These are phyloP conservation scores for Perizoma affinitatum DNA, from an alignment of 2,888 invertebrate genomes.

Conservation along the genomic window DNA sequence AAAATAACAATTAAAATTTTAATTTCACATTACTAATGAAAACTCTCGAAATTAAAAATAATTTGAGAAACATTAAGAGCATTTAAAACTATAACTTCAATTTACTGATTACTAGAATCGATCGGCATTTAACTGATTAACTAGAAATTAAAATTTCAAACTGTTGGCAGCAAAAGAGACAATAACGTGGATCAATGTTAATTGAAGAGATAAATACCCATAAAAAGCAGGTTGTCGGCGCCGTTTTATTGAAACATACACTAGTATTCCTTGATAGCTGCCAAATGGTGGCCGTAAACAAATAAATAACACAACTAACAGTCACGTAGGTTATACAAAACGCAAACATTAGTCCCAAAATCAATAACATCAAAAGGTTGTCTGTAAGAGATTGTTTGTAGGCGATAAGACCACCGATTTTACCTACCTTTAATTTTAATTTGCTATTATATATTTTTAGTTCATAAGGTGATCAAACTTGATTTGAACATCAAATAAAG, in stretches of 20 bases:
- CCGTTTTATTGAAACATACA: too few relatives aligned
- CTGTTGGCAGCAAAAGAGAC: slow-evolving; percentile 25
- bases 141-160: slow-evolving; percentile 28
- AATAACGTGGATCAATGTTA: slow-evolving; percentile 20
- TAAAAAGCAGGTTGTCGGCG: slow-evolving; percentile 8
- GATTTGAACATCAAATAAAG: too few relatives aligned
- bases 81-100: slow-evolving; percentile 24
- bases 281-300: too few relatives aligned
- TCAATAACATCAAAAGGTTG: too few relatives aligned
- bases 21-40: slow-evolving; percentile 12
- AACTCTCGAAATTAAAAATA: slow-evolving; percentile 16
- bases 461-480: too few relatives aligned
- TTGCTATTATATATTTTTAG: too few relatives aligned
- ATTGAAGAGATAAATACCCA: slow-evolving; percentile 6
- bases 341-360: too few relatives aligned
- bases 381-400: too few relatives aligned
- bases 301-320: too few relatives aligned
- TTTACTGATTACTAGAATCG: slow-evolving; percentile 28
- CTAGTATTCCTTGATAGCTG: not conserved
- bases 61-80: slow-evolving; percentile 14
- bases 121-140: slow-evolving; percentile 25
- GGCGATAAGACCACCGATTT: too few relatives aligned
- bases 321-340: too few relatives aligned
- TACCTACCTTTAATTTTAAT: too few relatives aligned
- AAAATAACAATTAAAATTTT: not conserved